Evolutionary conservation across 2,888 invertebrate genomes (phyloP).

Genomic region (Drepana falcataria): DNA sequence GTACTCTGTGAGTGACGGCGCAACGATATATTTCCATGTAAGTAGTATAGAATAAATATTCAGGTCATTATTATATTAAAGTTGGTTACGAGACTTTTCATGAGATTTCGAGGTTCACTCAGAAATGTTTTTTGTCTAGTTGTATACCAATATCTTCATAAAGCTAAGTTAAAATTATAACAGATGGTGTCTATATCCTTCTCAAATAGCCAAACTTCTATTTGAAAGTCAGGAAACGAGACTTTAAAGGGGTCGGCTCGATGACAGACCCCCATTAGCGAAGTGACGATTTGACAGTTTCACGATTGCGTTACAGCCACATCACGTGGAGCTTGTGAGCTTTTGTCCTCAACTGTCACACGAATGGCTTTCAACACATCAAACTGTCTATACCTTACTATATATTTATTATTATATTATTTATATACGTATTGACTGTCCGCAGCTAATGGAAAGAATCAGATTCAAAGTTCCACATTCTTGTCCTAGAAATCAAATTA

Average conservation of each 20-base stretch:
- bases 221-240: slow-evolving; percentile 57
- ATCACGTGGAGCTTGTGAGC: slow-evolving; percentile 13
- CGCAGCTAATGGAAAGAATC: too few relatives aligned
- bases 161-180: slow-evolving; percentile 7
- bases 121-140: too few relatives aligned
- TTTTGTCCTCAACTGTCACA: slow-evolving; percentile 52
- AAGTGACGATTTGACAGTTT: slow-evolving; percentile 66
- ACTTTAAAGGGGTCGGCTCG: slow-evolving; percentile 63
- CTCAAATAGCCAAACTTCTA: slow-evolving; percentile 31
- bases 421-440: too few relatives aligned
- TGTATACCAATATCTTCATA: too few relatives aligned
- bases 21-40: too few relatives aligned
- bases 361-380: slow-evolving; percentile 51
- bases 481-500: too few relatives aligned
- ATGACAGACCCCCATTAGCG: slow-evolving; percentile 70
- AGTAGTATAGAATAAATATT: too few relatives aligned
- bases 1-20: too few relatives aligned
- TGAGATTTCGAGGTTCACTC: too few relatives aligned
- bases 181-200: slow-evolving; percentile 34
- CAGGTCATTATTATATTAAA: too few relatives aligned
- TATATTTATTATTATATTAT: background rate
- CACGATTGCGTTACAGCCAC: slow-evolving; percentile 47
- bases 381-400: slow-evolving; percentile 22
- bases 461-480: too few relatives aligned
- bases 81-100: too few relatives aligned